Base-by-base conservation (phyloP, 2,113 vertebrate genomes). In the Burhinus bistriatus region DNA sequence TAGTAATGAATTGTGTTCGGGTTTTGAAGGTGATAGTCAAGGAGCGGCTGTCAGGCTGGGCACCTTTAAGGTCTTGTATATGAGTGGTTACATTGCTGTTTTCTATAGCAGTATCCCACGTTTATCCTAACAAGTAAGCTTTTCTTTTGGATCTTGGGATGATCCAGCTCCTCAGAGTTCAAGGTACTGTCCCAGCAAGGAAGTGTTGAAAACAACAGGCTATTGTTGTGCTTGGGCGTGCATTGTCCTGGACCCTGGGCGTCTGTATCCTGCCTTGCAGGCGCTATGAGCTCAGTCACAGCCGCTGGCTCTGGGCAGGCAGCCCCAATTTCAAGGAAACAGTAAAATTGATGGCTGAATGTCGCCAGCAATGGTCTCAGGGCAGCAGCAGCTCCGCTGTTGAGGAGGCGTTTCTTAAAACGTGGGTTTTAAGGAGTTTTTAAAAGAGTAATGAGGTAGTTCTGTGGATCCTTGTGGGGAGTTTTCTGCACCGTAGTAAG, bases 181-280 rank as follows among this genome's bases (percentile, higher is more conserved):
- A 90, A 91, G 57, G 83, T 89, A 21, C 76, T 38, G 38, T 93
- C 89, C 51, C 4, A 3, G 57, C 75, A 71, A 95, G 95, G 95
- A 96, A 96, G 73, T 44, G 47, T 78, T 68, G 93, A 32, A 58
- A 97, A 95, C 89, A 96, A 79, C 69, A 82, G 73, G 38, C 91
- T 91, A 59, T 97, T 93, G 91, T 96, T 94, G 81, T 30, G 1
- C 36, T 87, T 82, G 89, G 84, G 52, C 1, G 32, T 84, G 78
- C 70, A 2, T 87, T 83, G 70, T 95, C 82, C 87, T 79, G 77
- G 80, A 12, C 52, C 9, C 34, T 64, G 89, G 66, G 73, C 4
- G 3, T 66, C 77, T 78, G 52, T 93, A 89, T 96, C 89, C 96
- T 96, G 95, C 94, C 72, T 91, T 0, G 0, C 47, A 64, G 23